Conservation (phyloP, 2,113 vertebrate species). For the Pachypanchax playfairii region DNA sequence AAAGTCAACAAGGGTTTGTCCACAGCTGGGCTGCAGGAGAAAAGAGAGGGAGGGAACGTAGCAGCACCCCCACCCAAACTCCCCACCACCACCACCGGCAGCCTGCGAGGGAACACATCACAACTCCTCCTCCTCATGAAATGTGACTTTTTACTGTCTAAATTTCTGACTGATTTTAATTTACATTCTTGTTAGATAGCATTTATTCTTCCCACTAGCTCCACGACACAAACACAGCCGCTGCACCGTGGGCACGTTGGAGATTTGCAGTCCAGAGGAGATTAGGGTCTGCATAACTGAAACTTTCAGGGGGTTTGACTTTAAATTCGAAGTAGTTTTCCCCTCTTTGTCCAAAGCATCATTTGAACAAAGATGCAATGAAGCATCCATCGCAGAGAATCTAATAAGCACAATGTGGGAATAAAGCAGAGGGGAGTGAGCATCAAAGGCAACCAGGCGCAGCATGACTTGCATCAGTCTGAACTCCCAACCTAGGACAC, state of each 20-base stretch:
- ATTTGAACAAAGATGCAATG: conserved; percentile 75
- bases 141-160: conserved; percentile 1
- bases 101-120: conserved; percentile 34
- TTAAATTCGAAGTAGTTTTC: conserved; percentile 64
- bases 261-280: conserved; percentile 62
- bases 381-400: conserved; percentile 79
- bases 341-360: conserved; percentile 64
- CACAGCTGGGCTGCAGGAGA: conserved; percentile 73
- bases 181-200: not conserved
- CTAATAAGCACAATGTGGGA: conserved; percentile 85
- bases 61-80: conserved; percentile 79
- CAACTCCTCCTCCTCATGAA: conserved; percentile 20
- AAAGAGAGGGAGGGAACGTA: conserved; percentile 70
- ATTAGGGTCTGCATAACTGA: conserved; percentile 68
- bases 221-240: too few relatives aligned
- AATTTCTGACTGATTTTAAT: conserved; percentile 24
- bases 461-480: conserved; percentile 94
- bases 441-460: conserved; percentile 94
- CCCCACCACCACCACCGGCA: too few relatives aligned
- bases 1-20: conserved; percentile 80
- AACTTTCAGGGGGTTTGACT: conserved; percentile 65
- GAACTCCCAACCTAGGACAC: conserved; percentile 96
- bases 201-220: not conserved
- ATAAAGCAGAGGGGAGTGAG: conserved; percentile 86
- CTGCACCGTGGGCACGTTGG: conserved; percentile 35